Conservation (phyloP, 2,797 vertebrate genomes). For the Carapus acus region DNA sequence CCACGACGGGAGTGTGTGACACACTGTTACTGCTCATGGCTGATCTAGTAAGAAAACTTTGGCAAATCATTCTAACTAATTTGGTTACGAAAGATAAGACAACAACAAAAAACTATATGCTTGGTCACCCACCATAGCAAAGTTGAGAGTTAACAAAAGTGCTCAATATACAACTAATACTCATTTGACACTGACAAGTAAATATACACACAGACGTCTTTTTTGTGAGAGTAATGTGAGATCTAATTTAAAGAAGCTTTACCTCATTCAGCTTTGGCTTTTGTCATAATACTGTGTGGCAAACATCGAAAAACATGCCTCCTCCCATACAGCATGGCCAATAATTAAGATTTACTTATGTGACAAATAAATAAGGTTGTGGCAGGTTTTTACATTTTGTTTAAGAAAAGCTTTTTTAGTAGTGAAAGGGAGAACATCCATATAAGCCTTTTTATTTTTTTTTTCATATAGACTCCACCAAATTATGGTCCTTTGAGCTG, state of each 20-base stretch:
- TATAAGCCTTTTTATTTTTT: constrained; percentile 53
- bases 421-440: constrained; percentile 47
- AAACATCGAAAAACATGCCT: constrained; percentile 32
- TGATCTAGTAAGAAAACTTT: constrained; percentile 58
- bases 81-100: constrained; percentile 53
- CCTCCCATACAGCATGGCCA: constrained; percentile 15
- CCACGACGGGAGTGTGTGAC: constrained; percentile 9
- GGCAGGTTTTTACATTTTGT: constrained; percentile 61
- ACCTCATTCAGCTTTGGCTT: constrained; percentile 60
- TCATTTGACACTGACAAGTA: constrained; percentile 43
- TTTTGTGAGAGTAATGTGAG: constrained; percentile 71
- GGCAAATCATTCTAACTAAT: constrained; percentile 52
- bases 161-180: constrained; percentile 51
- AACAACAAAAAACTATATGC: constrained; percentile 3
- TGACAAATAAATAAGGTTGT: constrained; percentile 43
- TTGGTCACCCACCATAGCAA: constrained; percentile 30
- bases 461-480: constrained; percentile 70
- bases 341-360: constrained; percentile 46
- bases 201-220: constrained; percentile 49
- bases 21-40: constrained; percentile 24
- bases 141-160: constrained; percentile 47
- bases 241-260: constrained; percentile 48
- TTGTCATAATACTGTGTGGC: constrained; percentile 38
- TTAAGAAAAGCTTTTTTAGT: constrained; percentile 57
- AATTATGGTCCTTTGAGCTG: constrained; percentile 66